These are phyloP conservation scores for Cistogaster globosa DNA, from an alignment of 2,888 invertebrate genomes.

Conservation along the genomic window DNA sequence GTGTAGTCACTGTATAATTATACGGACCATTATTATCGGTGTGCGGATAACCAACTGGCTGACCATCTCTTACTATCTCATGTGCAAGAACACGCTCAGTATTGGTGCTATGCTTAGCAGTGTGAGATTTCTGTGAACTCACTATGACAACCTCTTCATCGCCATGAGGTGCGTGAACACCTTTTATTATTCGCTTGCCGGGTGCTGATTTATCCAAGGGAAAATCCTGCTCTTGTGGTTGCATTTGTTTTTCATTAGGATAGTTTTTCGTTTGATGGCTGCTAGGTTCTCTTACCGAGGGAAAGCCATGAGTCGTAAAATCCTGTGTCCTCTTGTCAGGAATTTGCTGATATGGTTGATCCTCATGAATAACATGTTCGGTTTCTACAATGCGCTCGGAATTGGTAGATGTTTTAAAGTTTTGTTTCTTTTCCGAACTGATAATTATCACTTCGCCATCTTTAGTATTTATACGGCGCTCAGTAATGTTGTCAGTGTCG, in stretches of 20 bases:
- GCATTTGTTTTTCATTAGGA: conserved; percentile 27
- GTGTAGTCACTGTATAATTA: conserved; percentile 59
- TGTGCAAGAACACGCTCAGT: conserved; percentile 77
- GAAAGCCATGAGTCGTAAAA: conserved; percentile 73
- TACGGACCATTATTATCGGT: neutral
- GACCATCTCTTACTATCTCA: conserved; percentile 72
- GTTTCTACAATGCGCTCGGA: conserved; percentile 77
- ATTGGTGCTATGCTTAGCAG: conserved; percentile 76
- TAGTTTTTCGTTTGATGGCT: conserved; percentile 45
- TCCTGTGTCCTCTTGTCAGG: conserved; percentile 53
- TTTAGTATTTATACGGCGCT: conserved; percentile 66
- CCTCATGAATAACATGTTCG: conserved; percentile 74
- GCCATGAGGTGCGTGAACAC: conserved; percentile 1
- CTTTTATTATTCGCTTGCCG: conserved; percentile 32
- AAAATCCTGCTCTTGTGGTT: conserved; percentile 29
- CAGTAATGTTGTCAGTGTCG: conserved; percentile 43
- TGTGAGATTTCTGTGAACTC: conserved; percentile 77
- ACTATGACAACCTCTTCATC: conserved; percentile 75
- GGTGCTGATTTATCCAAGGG: conserved; percentile 51
- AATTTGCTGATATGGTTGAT: conserved; percentile 52
- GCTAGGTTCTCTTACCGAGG: conserved; percentile 66
- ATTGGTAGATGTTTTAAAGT: conserved; percentile 76
- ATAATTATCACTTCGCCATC: conserved; percentile 76
- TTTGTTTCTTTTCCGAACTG: conserved; percentile 77
- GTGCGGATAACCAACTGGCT: conserved; percentile 26